Evolutionary conservation across 2,888 invertebrate genomes (phyloP).

Genomic region (Eilema griseolum): DNA sequence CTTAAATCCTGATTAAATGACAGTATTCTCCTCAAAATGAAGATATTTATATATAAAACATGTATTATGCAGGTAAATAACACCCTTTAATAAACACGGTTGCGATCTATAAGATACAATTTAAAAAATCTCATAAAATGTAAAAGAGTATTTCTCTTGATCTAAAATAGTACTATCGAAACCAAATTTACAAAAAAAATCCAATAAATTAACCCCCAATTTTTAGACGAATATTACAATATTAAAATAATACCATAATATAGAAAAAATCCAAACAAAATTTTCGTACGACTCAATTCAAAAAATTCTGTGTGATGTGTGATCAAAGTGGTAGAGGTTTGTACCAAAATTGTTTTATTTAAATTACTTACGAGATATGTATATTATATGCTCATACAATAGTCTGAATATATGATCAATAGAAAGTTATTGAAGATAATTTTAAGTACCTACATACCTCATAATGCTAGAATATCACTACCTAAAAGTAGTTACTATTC

Average conservation of each 20-base stretch:
- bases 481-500: not conserved
- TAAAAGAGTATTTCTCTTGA: not conserved
- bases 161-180: not conserved
- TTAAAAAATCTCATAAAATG: not conserved
- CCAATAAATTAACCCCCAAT: not conserved
- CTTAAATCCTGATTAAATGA: slow-evolving; percentile 15
- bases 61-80: slow-evolving; percentile 3
- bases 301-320: not conserved
- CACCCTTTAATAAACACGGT: not conserved
- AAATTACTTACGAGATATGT: not conserved
- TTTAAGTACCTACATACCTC: not conserved
- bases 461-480: not conserved
- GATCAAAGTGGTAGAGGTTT: no score
- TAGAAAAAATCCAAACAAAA: not conserved
- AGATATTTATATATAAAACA: not conserved
- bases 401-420: not conserved
- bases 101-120: not conserved
- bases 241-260: not conserved
- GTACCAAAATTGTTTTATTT: not conserved
- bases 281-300: not conserved
- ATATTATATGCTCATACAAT: not conserved
- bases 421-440: not conserved
- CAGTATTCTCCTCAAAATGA: slow-evolving; percentile 29
- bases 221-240: not conserved
- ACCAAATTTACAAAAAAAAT: not conserved